These are phyloP conservation scores for Miniopterus natalensis DNA, from an alignment of 2,113 vertebrate genomes.

Conservation along the genomic window DNA sequence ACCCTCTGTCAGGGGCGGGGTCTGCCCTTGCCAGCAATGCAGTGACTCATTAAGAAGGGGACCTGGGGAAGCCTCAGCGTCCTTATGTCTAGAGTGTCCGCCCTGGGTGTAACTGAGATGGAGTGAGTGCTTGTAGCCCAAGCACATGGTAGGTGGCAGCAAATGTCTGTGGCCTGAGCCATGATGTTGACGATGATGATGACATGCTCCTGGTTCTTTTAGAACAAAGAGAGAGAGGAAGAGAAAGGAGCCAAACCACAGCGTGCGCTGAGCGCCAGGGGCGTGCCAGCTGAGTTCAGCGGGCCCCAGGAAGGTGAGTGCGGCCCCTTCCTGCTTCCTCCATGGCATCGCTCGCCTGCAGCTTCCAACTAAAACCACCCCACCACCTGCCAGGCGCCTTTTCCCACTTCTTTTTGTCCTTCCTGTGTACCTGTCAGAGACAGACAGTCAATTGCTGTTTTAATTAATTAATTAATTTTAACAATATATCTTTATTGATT, in stretches of 20 bases:
- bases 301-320: slow-evolving; percentile 87
- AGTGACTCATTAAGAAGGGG: neutral
- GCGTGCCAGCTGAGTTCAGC: slow-evolving; percentile 85
- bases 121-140: neutral
- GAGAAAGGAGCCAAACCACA: slow-evolving; percentile 87
- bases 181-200: neutral
- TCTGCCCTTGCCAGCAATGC: neutral
- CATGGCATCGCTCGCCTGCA: rapidly evolving
- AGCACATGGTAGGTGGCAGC: neutral
- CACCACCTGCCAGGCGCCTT: neutral
- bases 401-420: neutral
- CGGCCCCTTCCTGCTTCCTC: neutral
- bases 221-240: slow-evolving; percentile 89
- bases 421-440: neutral
- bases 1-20: neutral
- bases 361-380: neutral
- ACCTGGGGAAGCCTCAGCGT: neutral
- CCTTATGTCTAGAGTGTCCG: neutral
- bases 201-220: slow-evolving; percentile 60
- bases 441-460: neutral
- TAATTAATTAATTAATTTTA: neutral
- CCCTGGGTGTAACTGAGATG: no score
- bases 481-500: no score
- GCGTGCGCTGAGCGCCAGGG: slow-evolving; percentile 81
- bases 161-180: neutral